phyloP scores from a whole-genome alignment of 2,113 vertebrate genomes.

The Clarias magur region DNA sequence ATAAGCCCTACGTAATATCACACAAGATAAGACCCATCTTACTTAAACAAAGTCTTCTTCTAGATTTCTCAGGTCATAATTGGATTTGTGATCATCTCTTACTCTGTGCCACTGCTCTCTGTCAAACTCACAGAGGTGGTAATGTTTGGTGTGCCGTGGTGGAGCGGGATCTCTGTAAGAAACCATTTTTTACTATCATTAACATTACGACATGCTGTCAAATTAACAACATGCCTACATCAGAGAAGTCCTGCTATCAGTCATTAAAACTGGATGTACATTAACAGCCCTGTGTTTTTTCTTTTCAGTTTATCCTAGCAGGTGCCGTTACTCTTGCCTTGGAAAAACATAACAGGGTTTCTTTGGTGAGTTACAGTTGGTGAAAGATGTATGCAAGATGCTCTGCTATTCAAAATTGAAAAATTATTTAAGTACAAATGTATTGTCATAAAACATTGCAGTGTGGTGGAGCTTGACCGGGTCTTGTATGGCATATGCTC shows the following conservation, averaged over 20 bases:
- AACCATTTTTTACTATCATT: not conserved
- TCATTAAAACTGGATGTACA: not conserved
- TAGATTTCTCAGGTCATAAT: constrained; percentile 73
- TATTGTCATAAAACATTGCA: not conserved
- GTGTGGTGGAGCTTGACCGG: not conserved
- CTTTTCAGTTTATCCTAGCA: constrained; percentile 65
- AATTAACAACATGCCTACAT: not conserved
- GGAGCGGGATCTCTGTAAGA: constrained; percentile 61
- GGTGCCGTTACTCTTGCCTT: constrained; percentile 62
- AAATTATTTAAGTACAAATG: not conserved
- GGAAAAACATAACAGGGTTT: constrained; percentile 64
- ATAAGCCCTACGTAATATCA: not conserved
- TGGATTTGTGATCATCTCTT: constrained; percentile 70
- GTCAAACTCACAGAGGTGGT: constrained; percentile 63
- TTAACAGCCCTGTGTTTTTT: not conserved
- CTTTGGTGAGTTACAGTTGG: constrained; percentile 62
- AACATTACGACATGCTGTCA: not conserved
- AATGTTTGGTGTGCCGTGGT: constrained; percentile 68
- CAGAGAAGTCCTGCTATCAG: not conserved
- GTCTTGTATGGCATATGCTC: not conserved
- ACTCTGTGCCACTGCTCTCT: constrained; percentile 68
- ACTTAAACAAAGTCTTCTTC: constrained; percentile 6
- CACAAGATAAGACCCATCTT: not conserved
- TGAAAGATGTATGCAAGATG: not conserved
- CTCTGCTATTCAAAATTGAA: not conserved